Conservation (phyloP, 2,888 invertebrate species). For the Clunio marinus region DNA sequence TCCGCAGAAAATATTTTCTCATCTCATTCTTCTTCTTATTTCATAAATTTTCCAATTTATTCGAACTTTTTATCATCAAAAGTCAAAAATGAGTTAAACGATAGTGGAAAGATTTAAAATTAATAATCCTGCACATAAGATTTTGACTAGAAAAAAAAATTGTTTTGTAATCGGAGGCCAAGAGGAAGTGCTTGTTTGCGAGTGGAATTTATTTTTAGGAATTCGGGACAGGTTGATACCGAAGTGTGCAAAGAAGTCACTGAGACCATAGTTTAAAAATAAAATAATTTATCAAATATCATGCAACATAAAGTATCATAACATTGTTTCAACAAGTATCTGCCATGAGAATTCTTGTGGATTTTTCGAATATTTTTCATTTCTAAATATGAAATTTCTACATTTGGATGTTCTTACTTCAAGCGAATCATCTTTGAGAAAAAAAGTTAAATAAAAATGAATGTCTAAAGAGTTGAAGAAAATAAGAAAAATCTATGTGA, state of each 20-base stretch:
- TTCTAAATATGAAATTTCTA: background rate
- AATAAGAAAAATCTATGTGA: background rate
- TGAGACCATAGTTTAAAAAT: background rate
- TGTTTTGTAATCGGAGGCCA: slow-evolving; percentile 20
- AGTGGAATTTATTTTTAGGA: slow-evolving; percentile 15
- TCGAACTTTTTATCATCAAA: background rate
- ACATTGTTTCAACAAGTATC: too few relatives aligned
- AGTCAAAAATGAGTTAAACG: background rate
- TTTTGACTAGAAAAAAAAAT: background rate
- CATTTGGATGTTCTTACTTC: background rate
- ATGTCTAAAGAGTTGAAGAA: too few relatives aligned
- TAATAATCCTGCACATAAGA: background rate
- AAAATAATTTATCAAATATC: background rate
- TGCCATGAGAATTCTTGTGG: background rate
- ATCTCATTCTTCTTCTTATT: background rate
- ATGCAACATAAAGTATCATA: background rate
- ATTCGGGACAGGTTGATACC: slow-evolving; percentile 5
- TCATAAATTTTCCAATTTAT: slow-evolving; percentile 4
- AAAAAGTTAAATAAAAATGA: background rate
- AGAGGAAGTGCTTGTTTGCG: background rate
- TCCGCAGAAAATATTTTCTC: background rate
- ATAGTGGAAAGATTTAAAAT: background rate
- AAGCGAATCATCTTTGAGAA: background rate
- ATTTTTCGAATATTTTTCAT: background rate
- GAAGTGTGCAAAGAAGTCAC: background rate